Percentiles rank a stretch among this genome's conserved stretches.
phyloP scores from a whole-genome alignment of 2,888 invertebrate species.

The Vesta saturnalis region DNA sequence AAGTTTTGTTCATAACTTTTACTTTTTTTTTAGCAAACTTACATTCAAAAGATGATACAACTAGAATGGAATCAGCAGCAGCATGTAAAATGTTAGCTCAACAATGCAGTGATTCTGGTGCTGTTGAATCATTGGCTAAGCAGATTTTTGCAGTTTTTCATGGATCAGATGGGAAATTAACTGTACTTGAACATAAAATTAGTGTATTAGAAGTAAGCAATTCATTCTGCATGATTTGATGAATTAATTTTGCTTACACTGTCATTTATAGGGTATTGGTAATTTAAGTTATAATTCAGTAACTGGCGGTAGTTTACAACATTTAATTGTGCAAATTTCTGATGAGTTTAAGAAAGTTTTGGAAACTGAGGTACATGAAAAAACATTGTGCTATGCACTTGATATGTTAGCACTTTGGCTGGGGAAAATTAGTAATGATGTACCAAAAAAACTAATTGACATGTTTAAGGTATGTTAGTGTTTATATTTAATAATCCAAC shows the following conservation, averaged over 20 bases:
- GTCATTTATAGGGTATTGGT: constrained; percentile 74
- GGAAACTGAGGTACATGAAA: constrained; percentile 92
- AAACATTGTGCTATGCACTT: constrained; percentile 82
- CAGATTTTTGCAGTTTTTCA: constrained; percentile 83
- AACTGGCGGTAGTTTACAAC: constrained; percentile 66
- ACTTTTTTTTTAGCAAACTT: constrained; percentile 71
- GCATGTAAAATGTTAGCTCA: constrained; percentile 76
- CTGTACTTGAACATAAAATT: constrained; percentile 87
- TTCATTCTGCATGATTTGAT: too few species aligned
- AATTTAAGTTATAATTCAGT: constrained; percentile 78
- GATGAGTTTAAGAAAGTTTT: constrained; percentile 80
- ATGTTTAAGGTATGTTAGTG: constrained; percentile 67
- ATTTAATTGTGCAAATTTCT: constrained; percentile 70
- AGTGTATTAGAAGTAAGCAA: constrained; percentile 79
- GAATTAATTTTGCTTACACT: too few species aligned
- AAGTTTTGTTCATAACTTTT: background rate
- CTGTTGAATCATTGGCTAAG: constrained; percentile 74
- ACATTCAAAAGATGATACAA: constrained; percentile 84
- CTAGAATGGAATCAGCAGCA: constrained; percentile 77
- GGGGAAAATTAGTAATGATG: constrained; percentile 69
- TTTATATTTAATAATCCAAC: too few species aligned
- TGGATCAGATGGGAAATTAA: constrained; percentile 91
- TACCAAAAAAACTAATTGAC: constrained; percentile 73
- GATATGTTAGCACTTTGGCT: constrained; percentile 87
- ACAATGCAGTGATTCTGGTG: constrained; percentile 74